These are phyloP conservation scores for Chrysolina americana DNA, from an alignment of 2,888 invertebrate species.

Conservation along the genomic window DNA sequence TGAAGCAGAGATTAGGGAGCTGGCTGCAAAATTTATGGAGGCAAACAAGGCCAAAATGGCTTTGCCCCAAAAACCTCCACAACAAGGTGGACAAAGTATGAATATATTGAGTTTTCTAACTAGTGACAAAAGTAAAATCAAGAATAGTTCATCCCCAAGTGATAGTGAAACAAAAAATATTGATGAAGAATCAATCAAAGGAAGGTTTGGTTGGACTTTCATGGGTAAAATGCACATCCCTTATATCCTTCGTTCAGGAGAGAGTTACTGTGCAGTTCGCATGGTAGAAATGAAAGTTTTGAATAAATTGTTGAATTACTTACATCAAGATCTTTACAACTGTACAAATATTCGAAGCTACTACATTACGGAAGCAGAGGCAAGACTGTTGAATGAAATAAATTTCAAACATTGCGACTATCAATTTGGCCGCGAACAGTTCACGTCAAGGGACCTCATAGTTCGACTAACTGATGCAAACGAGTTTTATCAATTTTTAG, in stretches of 20 bases:
- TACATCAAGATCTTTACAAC: slow-evolving; percentile 91
- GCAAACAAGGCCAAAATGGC: slow-evolving; percentile 71
- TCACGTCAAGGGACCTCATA: slow-evolving; percentile 90
- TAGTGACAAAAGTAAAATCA: slow-evolving; percentile 56
- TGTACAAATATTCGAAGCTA: slow-evolving; percentile 94
- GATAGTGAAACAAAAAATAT: slow-evolving; percentile 57
- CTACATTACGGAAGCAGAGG: slow-evolving; percentile 93
- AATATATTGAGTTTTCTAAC: slow-evolving; percentile 77
- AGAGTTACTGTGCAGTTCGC: slow-evolving; percentile 93
- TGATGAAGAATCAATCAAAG: slow-evolving; percentile 84
- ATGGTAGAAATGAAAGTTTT: slow-evolving; percentile 94
- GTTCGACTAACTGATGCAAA: slow-evolving; percentile 90
- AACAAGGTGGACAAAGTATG: slow-evolving; percentile 70
- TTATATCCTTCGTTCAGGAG: slow-evolving; percentile 86
- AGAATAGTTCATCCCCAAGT: slow-evolving; percentile 66
- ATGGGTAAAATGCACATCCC: slow-evolving; percentile 91
- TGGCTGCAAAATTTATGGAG: slow-evolving; percentile 91
- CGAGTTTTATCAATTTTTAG: slow-evolving; percentile 91
- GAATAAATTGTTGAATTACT: slow-evolving; percentile 89
- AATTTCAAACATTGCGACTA: slow-evolving; percentile 93
- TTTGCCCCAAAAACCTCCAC: slow-evolving; percentile 63
- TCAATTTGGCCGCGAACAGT: slow-evolving; percentile 90
- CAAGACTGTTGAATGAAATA: slow-evolving; percentile 91
- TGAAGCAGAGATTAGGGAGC: slow-evolving; percentile 89
- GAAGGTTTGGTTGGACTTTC: slow-evolving; percentile 92